Evolutionary conservation across 1,140 invertebrate genomes (phyloP), one percentile per base, ranked within the genome.

Genomic region (Zelostemma sp.): DNA sequence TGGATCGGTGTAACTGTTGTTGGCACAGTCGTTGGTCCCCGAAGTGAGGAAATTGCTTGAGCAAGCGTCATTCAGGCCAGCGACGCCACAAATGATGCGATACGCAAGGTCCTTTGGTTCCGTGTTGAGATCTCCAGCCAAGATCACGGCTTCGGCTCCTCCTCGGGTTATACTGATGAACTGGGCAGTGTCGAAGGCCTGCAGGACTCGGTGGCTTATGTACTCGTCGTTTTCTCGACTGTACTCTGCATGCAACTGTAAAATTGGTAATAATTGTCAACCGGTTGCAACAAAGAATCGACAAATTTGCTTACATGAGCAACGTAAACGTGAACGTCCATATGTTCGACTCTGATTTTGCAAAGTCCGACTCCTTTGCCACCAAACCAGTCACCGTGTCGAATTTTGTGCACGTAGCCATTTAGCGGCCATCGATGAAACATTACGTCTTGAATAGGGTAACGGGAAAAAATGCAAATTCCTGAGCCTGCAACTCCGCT

Each of bases 381-480:
- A 49, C 95, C 97, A 86, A 97, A 99, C 97, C 97, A 99, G 81
- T 99, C 97, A 1, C 95, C 97, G 85, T 98, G 97, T 45, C 96
- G 93, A 67, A 99, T 88, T 85, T 97, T 97, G 81, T 99, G 97
- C 50, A 97, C 91, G 79, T 98, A 98, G 1, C 97, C 97, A 88
- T 99, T 99, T n/a, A 99, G 85, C 21, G 94, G 89, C 92, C 95
- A 99, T 59, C 92, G 90, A 83, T 97, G 94, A 73, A 95, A 97
- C 77, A 97, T 92, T 0, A 93, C 93, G 79, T 96, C 93, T 74
- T 92, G 85, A 41, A 99, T 97, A n/a, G 89, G 87, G 86, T 92
- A 92, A 80, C 91, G 92, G 16, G 96, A 97, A 61, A 99, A 92
- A 28, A 98, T 89, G 83, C 97, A 96, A 15, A 97, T 82, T 11